These are phyloP conservation scores for Eurytoma adleriae DNA, from an alignment of 2,888 invertebrate genomes.

Conservation along the genomic window DNA sequence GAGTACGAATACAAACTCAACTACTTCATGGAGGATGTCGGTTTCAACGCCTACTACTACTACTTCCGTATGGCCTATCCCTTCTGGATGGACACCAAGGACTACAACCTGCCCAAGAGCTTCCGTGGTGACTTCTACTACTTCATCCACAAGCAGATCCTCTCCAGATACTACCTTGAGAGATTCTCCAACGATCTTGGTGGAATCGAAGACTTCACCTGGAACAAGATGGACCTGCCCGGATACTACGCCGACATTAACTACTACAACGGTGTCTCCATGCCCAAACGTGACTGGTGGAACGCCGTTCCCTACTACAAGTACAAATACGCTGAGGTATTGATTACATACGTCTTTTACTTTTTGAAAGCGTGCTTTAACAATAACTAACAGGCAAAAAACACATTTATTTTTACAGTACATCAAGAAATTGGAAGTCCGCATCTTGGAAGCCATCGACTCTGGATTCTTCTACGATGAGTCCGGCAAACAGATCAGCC, in stretches of 20 bases:
- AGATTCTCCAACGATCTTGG: constrained; percentile 82
- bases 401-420: constrained; percentile 60
- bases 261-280: constrained; percentile 80
- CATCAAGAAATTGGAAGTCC: constrained; percentile 65
- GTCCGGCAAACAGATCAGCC: constrained; percentile 66
- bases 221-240: constrained; percentile 76
- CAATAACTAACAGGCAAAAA: background rate
- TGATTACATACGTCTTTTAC: background rate
- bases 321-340: constrained; percentile 67
- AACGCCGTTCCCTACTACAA: constrained; percentile 71
- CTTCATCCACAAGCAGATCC: constrained; percentile 82
- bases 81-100: constrained; percentile 81
- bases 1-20: constrained; percentile 80
- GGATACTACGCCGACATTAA: constrained; percentile 82
- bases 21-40: constrained; percentile 85
- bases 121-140: constrained; percentile 83
- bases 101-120: constrained; percentile 77
- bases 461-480: constrained; percentile 67
- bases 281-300: constrained; percentile 79
- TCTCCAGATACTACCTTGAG: constrained; percentile 84
- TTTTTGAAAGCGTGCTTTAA: background rate
- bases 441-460: constrained; percentile 70
- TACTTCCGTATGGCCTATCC: constrained; percentile 82
- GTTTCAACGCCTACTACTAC: constrained; percentile 83
- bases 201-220: constrained; percentile 80